Evolutionary conservation across 1,140 invertebrate species (phyloP).

Genomic region (Sesamia nonagrioides): DNA sequence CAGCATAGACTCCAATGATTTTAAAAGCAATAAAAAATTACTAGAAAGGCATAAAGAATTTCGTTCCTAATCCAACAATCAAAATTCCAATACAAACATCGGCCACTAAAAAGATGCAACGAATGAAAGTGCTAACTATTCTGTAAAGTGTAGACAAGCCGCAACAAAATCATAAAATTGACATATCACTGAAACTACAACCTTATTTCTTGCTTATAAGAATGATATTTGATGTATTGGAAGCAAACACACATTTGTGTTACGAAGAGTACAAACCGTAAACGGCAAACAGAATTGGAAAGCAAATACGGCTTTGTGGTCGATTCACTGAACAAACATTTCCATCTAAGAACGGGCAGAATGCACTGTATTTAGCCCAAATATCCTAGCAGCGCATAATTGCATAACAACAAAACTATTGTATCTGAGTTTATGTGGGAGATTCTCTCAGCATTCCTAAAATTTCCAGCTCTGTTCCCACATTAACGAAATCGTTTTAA

Average conservation of each 20-base stretch:
- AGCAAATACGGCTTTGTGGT: constrained; percentile 50
- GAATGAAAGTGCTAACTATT: constrained; percentile 71
- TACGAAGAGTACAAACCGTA: constrained; percentile 37
- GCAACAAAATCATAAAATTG: constrained; percentile 24
- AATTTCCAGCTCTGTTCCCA: constrained; percentile 35
- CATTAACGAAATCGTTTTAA: constrained; percentile 39
- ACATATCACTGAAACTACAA: constrained; percentile 42
- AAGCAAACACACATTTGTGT: constrained; percentile 16
- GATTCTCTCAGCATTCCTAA: constrained; percentile 36
- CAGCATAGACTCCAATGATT: neutral
- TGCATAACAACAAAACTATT: constrained; percentile 51
- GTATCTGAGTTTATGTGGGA: constrained; percentile 20
- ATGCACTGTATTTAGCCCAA: constrained; percentile 39
- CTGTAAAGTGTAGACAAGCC: constrained; percentile 56
- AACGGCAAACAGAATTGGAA: constrained; percentile 41
- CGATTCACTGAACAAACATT: constrained; percentile 53
- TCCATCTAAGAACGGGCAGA: constrained; percentile 5
- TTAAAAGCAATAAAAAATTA: neutral
- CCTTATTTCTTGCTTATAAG: constrained; percentile 37
- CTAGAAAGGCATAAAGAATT: neutral
- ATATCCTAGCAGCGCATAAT: constrained; percentile 39
- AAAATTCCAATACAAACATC: constrained; percentile 56
- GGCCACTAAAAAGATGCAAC: constrained; percentile 54
- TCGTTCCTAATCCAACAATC: neutral
- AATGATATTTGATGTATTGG: constrained; percentile 5